A percentile compares a stretch with the other conserved stretches of the same genome.
phyloP scores from a whole-genome alignment of 2,888 invertebrate genomes.

The Odontocerum albicorne region DNA sequence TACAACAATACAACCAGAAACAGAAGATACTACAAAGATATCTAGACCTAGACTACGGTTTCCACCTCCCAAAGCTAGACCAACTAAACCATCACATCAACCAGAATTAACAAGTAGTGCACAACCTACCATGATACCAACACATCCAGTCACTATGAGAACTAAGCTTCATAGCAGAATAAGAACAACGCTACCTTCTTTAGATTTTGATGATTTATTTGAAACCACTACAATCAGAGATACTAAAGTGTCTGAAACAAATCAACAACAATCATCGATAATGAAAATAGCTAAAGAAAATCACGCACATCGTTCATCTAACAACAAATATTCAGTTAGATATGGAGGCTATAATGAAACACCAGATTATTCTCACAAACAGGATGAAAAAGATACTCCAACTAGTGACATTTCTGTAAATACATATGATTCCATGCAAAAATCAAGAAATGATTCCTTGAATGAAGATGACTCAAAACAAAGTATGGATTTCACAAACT shows the following conservation, averaged over 20 bases:
- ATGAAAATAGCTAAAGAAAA: constrained; percentile 52
- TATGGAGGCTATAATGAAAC: constrained; percentile 45
- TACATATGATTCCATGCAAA: constrained; percentile 39
- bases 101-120: constrained; percentile 54
- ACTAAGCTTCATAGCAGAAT: constrained; percentile 44
- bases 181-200: constrained; percentile 41
- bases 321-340: constrained; percentile 41
- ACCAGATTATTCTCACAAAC: constrained; percentile 54
- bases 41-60: constrained; percentile 48
- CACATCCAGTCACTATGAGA: constrained; percentile 48
- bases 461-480: constrained; percentile 40
- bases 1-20: constrained; percentile 42
- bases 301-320: constrained; percentile 44
- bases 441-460: constrained; percentile 40
- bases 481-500: neutral
- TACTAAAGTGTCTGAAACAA: constrained; percentile 44
- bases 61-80: constrained; percentile 44
- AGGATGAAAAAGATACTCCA: constrained; percentile 57
- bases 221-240: constrained; percentile 48
- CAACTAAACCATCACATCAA: constrained; percentile 52
- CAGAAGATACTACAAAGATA: constrained; percentile 45
- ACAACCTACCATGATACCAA: constrained; percentile 52
- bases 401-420: constrained; percentile 54
- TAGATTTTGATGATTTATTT: constrained; percentile 37
- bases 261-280: constrained; percentile 52